Percentiles rank a stretch among this genome's conserved stretches.
These are phyloP conservation scores for Asobara japonica DNA, from an alignment of 1,140 invertebrate species.

Conservation along the genomic window DNA sequence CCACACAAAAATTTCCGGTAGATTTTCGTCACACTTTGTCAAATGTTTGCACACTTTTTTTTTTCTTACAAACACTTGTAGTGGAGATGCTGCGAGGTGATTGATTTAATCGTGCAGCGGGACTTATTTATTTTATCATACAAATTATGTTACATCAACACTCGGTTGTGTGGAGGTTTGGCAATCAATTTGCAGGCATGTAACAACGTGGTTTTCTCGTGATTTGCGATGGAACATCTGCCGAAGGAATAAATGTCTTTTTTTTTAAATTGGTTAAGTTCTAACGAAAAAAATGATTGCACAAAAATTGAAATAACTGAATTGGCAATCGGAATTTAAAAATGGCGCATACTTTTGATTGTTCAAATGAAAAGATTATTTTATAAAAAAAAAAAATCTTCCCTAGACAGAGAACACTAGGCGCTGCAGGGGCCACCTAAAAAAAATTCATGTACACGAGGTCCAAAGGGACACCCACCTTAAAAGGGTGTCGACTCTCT, in stretches of 20 bases:
- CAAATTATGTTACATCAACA: neutral
- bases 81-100: neutral
- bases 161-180: neutral
- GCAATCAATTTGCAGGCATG: neutral
- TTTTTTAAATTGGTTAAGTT: too few species aligned
- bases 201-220: neutral
- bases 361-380: too few species aligned
- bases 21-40: neutral
- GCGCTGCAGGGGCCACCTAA: neutral
- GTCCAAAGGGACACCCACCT: neutral
- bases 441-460: neutral
- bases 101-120: neutral
- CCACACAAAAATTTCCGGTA: neutral
- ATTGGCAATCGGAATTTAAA: too few species aligned
- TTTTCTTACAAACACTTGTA: too few species aligned
- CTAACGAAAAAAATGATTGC: too few species aligned
- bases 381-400: too few species aligned
- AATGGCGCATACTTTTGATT: too few species aligned
- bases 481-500: neutral
- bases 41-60: neutral
- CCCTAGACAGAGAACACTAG: neutral
- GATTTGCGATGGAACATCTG: neutral
- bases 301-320: too few species aligned
- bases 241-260: too few species aligned
- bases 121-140: neutral